Percentiles rank a stretch among this genome's conserved stretches.
phyloP scores from a whole-genome alignment of 2,797 vertebrate genomes.

The Dipus sagitta region DNA sequence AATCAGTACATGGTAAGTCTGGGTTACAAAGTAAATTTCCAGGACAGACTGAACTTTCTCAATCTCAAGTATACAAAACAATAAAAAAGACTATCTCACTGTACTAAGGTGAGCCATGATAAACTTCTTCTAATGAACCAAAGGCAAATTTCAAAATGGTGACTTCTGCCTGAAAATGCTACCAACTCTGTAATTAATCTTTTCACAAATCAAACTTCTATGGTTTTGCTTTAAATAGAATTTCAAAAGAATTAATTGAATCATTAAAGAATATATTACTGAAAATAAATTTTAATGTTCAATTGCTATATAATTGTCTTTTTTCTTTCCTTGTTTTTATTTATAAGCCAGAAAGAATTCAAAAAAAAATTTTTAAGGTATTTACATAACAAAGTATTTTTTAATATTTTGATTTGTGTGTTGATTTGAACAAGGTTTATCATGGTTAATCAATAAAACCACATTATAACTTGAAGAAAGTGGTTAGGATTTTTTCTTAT shows the following conservation, averaged over 20 bases:
- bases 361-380: not conserved
- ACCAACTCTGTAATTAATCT: not conserved
- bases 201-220: not conserved
- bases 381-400: not conserved
- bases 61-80: not conserved
- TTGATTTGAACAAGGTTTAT: not conserved
- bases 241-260: not conserved
- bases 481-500: not conserved
- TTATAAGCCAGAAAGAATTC: not conserved
- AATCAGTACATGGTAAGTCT: too few species aligned
- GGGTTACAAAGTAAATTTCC: not conserved
- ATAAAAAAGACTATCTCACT: not conserved
- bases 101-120: not conserved
- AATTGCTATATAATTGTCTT: not conserved
- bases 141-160: not conserved
- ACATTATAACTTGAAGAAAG: slow-evolving; percentile 3
- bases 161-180: not conserved
- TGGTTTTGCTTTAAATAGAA: slow-evolving; percentile 27
- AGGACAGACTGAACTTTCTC: not conserved
- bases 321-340: not conserved
- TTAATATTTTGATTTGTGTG: not conserved
- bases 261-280: not conserved
- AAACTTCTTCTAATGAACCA: not conserved
- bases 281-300: slow-evolving; percentile 20
- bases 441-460: not conserved